Percentiles rank a stretch among this genome's conserved stretches.
Conservation (phyloP, 2,797 vertebrate species). For the Coilia nasus region DNA sequence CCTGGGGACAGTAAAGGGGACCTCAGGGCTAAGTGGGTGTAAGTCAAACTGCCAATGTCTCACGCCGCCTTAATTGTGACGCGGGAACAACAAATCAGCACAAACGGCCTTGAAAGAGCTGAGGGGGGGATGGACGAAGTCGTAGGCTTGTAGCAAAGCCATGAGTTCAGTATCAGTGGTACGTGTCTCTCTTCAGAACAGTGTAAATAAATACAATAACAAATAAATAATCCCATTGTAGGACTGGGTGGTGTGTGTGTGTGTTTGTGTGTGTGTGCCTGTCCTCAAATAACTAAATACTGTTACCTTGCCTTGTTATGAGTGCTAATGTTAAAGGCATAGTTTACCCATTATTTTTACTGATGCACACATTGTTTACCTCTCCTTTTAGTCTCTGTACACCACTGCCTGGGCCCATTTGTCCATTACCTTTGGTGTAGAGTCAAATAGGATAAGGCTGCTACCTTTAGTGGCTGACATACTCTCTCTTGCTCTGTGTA, state of each 20-base stretch:
- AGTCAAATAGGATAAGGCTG: slow-evolving; percentile 37
- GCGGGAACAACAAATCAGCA: slow-evolving; percentile 75
- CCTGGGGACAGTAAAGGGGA: slow-evolving; percentile 68
- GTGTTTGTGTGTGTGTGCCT: too few relatives aligned
- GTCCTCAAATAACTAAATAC: too few relatives aligned
- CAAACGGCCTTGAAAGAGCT: slow-evolving; percentile 64
- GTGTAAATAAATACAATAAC: too few relatives aligned
- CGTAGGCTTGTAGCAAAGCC: slow-evolving; percentile 60
- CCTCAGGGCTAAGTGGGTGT: slow-evolving; percentile 73
- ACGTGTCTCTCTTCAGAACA: slow-evolving; percentile 32
- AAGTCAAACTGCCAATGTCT: slow-evolving; percentile 79
- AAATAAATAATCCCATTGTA: too few relatives aligned
- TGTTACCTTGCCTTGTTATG: too few relatives aligned
- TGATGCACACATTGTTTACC: too few relatives aligned
- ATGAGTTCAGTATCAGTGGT: slow-evolving; percentile 59
- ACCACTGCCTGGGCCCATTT: too few relatives aligned
- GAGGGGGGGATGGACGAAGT: slow-evolving; percentile 37
- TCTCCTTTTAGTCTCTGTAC: too few relatives aligned
- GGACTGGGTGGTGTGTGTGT: too few relatives aligned
- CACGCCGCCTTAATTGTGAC: slow-evolving; percentile 71
- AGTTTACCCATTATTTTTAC: too few relatives aligned
- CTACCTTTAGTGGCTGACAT: not conserved
- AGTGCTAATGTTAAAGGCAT: too few relatives aligned
- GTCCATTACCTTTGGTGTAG: slow-evolving; percentile 4
- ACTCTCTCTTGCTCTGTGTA: not conserved